phyloP scores from a whole-genome alignment of 2,888 invertebrate genomes.

The Limenitis camilla region DNA sequence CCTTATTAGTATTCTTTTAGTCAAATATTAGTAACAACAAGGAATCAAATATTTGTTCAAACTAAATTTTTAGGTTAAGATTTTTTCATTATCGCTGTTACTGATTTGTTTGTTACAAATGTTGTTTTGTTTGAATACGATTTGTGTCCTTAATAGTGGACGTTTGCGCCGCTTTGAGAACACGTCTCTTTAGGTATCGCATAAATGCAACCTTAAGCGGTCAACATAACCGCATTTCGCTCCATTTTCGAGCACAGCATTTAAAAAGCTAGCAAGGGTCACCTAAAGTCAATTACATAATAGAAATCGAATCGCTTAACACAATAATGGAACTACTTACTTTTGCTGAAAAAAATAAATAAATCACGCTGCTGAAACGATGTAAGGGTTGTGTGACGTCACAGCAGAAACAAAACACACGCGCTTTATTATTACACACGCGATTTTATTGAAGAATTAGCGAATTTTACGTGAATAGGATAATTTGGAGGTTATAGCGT shows the following conservation, averaged over 20 bases:
- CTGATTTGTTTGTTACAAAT: too few relatives aligned
- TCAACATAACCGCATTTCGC: neutral
- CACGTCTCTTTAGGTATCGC: too few relatives aligned
- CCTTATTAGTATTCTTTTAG: too few relatives aligned
- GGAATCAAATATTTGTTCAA: too few relatives aligned
- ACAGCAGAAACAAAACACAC: conserved; percentile 37
- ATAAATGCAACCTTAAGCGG: neutral
- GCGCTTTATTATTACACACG: conserved; percentile 31
- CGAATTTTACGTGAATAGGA: conserved; percentile 48
- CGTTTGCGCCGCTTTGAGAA: too few relatives aligned
- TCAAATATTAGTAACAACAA: too few relatives aligned
- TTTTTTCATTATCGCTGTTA: too few relatives aligned
- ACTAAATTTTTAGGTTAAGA: too few relatives aligned
- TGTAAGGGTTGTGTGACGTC: conserved; percentile 25
- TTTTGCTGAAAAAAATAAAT: conserved; percentile 32
- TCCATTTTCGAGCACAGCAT: neutral
- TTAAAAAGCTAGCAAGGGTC: conserved; percentile 12
- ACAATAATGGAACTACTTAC: conserved; percentile 33
- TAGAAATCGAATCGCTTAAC: conserved; percentile 21
- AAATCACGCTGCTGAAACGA: neutral
- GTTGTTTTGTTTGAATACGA: too few relatives aligned
- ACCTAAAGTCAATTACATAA: conserved; percentile 23
- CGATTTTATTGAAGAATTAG: conserved; percentile 56
- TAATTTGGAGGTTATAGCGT: conserved; percentile 33
- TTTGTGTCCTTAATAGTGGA: too few relatives aligned